Conservation (phyloP, 2,797 vertebrate genomes). For the Galago senegalensis region DNA sequence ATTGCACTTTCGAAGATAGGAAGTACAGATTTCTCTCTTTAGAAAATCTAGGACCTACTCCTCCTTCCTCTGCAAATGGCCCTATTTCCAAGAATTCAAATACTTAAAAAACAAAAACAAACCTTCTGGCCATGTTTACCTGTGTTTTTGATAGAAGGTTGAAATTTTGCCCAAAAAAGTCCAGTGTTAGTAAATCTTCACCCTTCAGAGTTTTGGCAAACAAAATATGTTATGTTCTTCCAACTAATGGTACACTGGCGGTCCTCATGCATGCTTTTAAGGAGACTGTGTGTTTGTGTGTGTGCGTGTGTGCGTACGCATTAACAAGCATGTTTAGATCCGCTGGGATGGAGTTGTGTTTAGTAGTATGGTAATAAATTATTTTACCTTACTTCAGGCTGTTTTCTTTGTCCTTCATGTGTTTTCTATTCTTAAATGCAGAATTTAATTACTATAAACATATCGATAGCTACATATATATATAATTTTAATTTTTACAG, state of each 20-base stretch:
- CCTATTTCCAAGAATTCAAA: conserved; percentile 67
- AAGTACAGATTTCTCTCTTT: neutral
- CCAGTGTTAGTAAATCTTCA: conserved; percentile 68
- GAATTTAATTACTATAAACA: neutral
- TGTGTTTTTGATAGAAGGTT: conserved; percentile 64
- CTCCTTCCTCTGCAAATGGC: neutral
- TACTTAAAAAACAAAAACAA: conserved; percentile 15
- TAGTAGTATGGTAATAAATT: neutral
- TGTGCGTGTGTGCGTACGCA: neutral
- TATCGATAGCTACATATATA: neutral
- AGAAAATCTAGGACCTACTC: neutral
- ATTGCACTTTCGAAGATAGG: neutral
- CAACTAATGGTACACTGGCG: neutral
- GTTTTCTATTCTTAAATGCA: neutral
- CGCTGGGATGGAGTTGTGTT: neutral
- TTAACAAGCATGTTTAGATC: neutral
- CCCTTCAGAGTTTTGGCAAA: conserved; percentile 62
- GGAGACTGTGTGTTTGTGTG: neutral
- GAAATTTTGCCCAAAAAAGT: conserved; percentile 67
- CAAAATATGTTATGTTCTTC: conserved; percentile 32
- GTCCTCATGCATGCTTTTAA: neutral
- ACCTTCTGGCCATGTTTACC: conserved; percentile 71
- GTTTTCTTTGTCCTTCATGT: conserved; percentile 6
- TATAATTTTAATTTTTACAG: neutral
- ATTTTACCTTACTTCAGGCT: conserved; percentile 46